These are phyloP conservation scores for Osmerus eperlanus DNA, from an alignment of 2,113 vertebrate genomes.

Conservation along the genomic window DNA sequence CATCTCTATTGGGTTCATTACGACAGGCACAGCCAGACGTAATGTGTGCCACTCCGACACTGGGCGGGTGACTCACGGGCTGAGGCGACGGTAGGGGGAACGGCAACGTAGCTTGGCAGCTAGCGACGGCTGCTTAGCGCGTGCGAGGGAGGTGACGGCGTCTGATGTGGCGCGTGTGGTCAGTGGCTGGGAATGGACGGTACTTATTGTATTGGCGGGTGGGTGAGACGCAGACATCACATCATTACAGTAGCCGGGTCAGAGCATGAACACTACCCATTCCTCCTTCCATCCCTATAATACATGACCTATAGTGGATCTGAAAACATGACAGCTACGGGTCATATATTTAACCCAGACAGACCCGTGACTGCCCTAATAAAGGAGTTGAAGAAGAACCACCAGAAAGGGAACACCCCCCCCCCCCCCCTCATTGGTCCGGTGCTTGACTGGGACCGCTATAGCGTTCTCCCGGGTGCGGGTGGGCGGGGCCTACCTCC, in stretches of 20 bases:
- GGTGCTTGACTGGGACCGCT: no score
- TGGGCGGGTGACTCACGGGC: slow-evolving; percentile 45
- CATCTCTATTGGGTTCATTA: slow-evolving; percentile 45
- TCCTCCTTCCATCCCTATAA: no score
- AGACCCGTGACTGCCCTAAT: no score
- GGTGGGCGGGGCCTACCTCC: slow-evolving; percentile 76
- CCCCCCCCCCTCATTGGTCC: not conserved
- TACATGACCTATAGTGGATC: no score
- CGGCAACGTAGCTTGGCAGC: slow-evolving; percentile 29
- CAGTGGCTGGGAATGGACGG: not conserved
- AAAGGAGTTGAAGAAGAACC: no score
- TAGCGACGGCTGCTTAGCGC: not conserved
- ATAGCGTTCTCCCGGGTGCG: not conserved
- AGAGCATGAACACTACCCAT: no score
- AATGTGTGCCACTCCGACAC: slow-evolving; percentile 32
- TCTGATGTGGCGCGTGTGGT: not conserved
- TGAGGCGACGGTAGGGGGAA: slow-evolving; percentile 15
- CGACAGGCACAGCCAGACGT: slow-evolving; percentile 43
- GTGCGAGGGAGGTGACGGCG: not conserved
- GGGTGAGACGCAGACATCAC: not conserved
- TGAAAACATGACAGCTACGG: no score
- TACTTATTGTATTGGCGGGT: not conserved
- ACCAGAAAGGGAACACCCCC: not conserved
- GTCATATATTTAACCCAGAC: no score
- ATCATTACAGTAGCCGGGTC: not conserved